These are phyloP conservation scores for Oscheius sp. DNA, from an alignment of 1,140 invertebrate genomes.

Conservation along the genomic window DNA sequence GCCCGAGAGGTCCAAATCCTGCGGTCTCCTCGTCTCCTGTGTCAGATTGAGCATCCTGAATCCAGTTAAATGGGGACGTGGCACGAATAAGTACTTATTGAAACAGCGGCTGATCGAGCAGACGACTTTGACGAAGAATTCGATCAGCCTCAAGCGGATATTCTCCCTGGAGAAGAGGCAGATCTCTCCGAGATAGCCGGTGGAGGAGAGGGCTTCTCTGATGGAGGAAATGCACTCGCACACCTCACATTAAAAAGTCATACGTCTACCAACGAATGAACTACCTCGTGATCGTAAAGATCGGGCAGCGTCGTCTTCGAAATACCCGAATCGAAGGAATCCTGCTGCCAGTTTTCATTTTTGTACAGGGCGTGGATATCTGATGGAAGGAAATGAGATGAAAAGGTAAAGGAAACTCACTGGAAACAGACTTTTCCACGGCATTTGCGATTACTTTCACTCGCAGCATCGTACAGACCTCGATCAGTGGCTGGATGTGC, in stretches of 20 bases:
- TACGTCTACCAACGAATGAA: neutral
- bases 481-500: constrained; percentile 55
- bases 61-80: no score
- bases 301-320: constrained; percentile 58
- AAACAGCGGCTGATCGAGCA: constrained; percentile 25
- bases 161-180: constrained; percentile 54
- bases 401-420: neutral
- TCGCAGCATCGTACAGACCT: constrained; percentile 55
- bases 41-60: no score
- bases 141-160: constrained; percentile 44
- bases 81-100: neutral
- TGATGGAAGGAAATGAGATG: constrained; percentile 9
- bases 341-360: constrained; percentile 58
- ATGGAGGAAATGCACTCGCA: constrained; percentile 50
- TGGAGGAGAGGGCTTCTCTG: constrained; percentile 45
- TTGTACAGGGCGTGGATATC: constrained; percentile 40
- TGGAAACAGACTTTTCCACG: constrained; percentile 41
- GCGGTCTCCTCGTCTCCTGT: neutral
- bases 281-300: constrained; percentile 57
- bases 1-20: neutral
- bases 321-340: constrained; percentile 41
- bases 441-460: constrained; percentile 48
- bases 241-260: constrained; percentile 40
- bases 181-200: constrained; percentile 48
- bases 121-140: constrained; percentile 44